Percentiles rank a stretch among this genome's conserved stretches.
Evolutionary conservation across 2,797 vertebrate species (phyloP).

Genomic region (Rhynchotus rufescens): DNA sequence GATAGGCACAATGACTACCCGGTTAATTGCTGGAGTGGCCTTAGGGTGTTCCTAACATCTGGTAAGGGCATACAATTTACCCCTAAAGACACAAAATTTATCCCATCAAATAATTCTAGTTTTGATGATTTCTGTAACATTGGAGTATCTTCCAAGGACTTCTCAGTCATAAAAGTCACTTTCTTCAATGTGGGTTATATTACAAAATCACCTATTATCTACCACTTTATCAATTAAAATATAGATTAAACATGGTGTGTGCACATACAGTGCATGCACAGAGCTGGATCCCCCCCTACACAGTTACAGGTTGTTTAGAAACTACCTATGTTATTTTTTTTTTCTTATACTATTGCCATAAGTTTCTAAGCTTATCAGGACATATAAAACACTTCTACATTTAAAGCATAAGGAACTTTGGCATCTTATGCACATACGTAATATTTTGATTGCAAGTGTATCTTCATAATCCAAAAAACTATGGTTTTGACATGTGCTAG

Average conservation of each 20-base stretch:
- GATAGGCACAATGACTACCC: neutral
- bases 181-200: neutral
- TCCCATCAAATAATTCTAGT: neutral
- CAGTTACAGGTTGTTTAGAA: too few relatives aligned
- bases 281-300: too few relatives aligned
- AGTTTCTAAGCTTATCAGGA: neutral
- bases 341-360: neutral
- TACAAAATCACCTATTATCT: neutral
- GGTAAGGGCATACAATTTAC: neutral
- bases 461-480: neutral
- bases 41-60: neutral
- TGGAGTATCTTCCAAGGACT: neutral
- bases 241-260: neutral
- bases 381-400: neutral
- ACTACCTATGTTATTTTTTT: too few relatives aligned
- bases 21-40: neutral
- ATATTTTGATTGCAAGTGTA: neutral
- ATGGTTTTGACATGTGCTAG: neutral
- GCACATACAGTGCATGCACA: too few relatives aligned
- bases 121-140: neutral
- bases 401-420: neutral
- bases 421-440: neutral
- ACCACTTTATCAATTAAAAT: neutral
- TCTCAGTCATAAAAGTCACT: neutral
- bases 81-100: neutral